Conservation (phyloP, 64 coral and sea anemone genomes). For the Porites australiensis region DNA sequence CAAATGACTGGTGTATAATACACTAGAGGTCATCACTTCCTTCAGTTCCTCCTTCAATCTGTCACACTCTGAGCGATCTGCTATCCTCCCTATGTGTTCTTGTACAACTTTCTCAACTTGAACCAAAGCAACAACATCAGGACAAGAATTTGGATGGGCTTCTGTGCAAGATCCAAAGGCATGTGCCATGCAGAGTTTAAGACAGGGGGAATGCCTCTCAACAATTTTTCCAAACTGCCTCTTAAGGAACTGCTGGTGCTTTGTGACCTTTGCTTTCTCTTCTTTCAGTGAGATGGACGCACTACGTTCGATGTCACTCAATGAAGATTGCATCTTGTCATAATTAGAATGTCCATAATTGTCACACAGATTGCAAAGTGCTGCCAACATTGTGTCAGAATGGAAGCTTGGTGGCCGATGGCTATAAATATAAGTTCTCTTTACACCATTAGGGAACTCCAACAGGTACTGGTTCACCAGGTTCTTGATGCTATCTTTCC, state of each 20-base stretch:
- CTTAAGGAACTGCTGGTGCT: neutral
- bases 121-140: neutral
- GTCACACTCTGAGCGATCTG: neutral
- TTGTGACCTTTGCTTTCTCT: neutral
- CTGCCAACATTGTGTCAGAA: slow-evolving; percentile 42
- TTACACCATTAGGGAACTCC: slow-evolving; percentile 24
- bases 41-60: neutral
- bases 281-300: neutral
- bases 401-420: slow-evolving; percentile 29
- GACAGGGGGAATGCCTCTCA: slow-evolving; percentile 17
- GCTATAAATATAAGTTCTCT: slow-evolving; percentile 37
- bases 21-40: neutral
- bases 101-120: neutral
- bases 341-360: neutral
- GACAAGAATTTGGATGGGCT: neutral
- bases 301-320: neutral
- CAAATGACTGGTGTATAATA: neutral
- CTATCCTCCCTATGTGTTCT: neutral
- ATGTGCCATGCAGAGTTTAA: slow-evolving; percentile 6
- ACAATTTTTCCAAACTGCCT: neutral
- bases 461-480: slow-evolving; percentile 15
- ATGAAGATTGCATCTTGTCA: neutral
- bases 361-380: slow-evolving; percentile 33
- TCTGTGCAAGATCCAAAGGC: neutral
- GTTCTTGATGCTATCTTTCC: neutral